These are phyloP conservation scores for Sebastes iracundus DNA, from an alignment of 2,797 vertebrate genomes.

Conservation along the genomic window DNA sequence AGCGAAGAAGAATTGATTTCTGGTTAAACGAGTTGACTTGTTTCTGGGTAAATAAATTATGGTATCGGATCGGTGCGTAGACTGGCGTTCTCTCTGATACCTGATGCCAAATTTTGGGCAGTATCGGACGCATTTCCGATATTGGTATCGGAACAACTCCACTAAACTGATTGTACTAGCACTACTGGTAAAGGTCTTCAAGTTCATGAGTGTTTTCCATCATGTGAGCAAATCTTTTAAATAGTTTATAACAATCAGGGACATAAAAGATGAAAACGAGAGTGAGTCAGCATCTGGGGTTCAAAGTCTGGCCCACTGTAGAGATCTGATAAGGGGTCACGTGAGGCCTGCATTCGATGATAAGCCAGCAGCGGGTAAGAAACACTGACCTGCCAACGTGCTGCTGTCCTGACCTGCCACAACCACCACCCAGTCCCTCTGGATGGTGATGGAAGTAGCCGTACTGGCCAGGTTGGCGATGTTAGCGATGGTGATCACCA, in stretches of 20 bases:
- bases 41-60: too few relatives aligned
- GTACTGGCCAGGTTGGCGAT: conserved; percentile 98
- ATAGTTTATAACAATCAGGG: conserved; percentile 20
- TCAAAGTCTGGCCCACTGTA: conserved; percentile 48
- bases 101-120: too few relatives aligned
- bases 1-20: too few relatives aligned
- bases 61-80: too few relatives aligned
- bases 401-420: conserved; percentile 95
- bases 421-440: conserved; percentile 98
- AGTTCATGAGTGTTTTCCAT: conserved; percentile 27
- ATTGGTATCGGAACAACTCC: too few relatives aligned
- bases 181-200: not conserved
- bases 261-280: conserved; percentile 21
- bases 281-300: conserved; percentile 48
- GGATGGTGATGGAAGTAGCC: conserved; percentile 95
- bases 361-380: not conserved
- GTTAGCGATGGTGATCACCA: conserved; percentile 97
- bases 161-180: not conserved
- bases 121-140: too few relatives aligned
- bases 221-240: conserved; percentile 46
- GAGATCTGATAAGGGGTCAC: conserved; percentile 55
- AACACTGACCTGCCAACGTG: conserved; percentile 91
- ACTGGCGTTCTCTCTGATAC: too few relatives aligned
- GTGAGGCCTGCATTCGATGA: conserved; percentile 10
- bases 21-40: too few relatives aligned